phyloP scores from a whole-genome alignment of 2,113 vertebrate genomes.

The Hemiscyllium ocellatum region DNA sequence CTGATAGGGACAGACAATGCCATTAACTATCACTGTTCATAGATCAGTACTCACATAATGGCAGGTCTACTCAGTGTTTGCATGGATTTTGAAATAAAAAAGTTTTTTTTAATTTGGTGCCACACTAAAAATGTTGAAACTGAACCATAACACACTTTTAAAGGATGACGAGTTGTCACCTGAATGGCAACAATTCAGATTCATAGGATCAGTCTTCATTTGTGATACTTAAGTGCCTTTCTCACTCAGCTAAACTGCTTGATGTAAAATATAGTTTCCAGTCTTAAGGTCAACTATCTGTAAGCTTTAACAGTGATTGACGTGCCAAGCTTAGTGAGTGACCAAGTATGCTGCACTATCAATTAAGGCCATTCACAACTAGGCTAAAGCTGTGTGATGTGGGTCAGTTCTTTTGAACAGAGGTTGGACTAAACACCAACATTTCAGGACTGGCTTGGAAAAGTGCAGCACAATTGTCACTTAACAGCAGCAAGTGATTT shows the following conservation, averaged over 20 bases:
- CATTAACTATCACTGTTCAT: background rate
- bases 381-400: constrained; percentile 4
- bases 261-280: background rate
- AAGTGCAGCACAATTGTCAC: constrained; percentile 20
- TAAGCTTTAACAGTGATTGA: background rate
- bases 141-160: background rate
- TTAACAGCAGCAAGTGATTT: constrained; percentile 1
- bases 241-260: background rate
- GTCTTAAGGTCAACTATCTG: constrained; percentile 8
- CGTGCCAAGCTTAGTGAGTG: background rate
- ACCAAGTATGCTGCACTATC: background rate
- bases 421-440: background rate
- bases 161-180: background rate
- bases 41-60: background rate
- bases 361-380: background rate
- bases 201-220: background rate
- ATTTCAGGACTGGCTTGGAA: constrained; percentile 6
- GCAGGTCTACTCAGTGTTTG: background rate
- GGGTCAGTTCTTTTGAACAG: constrained; percentile 32
- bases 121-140: background rate
- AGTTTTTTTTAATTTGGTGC: background rate
- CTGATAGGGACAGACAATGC: background rate
- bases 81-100: background rate
- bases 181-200: background rate
- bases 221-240: background rate